Conservation (phyloP, 1,140 invertebrate species). For the Drosophila mojavensis region DNA sequence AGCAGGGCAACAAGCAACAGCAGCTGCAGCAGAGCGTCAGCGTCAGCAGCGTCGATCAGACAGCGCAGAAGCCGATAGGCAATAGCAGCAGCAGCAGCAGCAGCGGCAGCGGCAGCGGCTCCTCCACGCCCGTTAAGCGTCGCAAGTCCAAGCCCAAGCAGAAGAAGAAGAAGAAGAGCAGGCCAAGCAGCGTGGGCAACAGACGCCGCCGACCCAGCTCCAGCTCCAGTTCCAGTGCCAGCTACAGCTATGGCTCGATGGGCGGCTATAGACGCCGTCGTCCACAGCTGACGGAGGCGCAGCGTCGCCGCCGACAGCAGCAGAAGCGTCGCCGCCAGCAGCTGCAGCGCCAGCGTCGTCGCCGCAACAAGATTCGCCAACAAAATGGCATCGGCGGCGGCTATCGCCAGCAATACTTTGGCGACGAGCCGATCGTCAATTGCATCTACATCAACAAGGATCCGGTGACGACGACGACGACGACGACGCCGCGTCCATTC, state of each 20-base stretch:
- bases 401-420: conserved; percentile 54
- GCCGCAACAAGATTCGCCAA: conserved; percentile 43
- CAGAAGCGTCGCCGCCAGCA: conserved; percentile 50
- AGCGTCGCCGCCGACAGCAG: conserved; percentile 31
- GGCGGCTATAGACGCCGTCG: conserved; percentile 68
- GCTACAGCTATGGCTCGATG: conserved; percentile 27
- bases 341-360: conserved; percentile 45
- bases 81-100: background rate
- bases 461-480: conserved; percentile 67
- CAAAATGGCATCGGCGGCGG: conserved; percentile 19
- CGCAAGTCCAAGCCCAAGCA: conserved; percentile 31
- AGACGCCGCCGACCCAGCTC: conserved; percentile 54
- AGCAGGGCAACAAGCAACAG: background rate
- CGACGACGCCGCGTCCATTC: conserved; percentile 74
- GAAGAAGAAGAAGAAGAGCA: conserved; percentile 42
- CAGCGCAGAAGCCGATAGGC: conserved; percentile 8
- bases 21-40: conserved; percentile 30
- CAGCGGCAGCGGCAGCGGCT: background rate
- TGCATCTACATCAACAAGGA: conserved; percentile 81
- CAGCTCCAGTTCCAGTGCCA: conserved; percentile 15
- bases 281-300: conserved; percentile 35
- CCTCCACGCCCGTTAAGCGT: conserved; percentile 13
- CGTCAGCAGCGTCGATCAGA: conserved; percentile 27
- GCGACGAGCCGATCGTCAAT: conserved; percentile 69
- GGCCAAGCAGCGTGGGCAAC: conserved; percentile 23